Evolutionary conservation across 53 echinoderm and acorn worm genomes (phyloP).

Genomic region (Arbacia lixula): DNA sequence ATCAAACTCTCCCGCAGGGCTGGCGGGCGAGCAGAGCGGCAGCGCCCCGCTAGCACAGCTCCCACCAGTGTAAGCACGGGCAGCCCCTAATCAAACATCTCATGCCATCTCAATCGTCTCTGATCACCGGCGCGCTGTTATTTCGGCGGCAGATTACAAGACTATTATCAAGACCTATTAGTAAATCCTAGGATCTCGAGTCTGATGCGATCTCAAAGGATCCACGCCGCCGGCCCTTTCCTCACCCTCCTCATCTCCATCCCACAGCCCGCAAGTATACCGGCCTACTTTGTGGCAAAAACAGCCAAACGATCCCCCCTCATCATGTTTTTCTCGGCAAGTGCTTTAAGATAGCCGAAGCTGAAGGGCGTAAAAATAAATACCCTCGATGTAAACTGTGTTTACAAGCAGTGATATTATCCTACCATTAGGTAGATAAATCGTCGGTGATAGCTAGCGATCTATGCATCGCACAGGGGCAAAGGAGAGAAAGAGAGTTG

Average conservation of each 20-base stretch:
- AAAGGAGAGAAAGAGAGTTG: too few relatives aligned
- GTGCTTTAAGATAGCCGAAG: conserved; percentile 1
- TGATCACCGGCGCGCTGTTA: conserved; percentile 31
- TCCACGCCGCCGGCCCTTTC: not conserved
- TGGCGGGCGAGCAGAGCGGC: conserved; percentile 16
- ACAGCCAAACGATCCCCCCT: not conserved
- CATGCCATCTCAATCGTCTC: conserved; percentile 16
- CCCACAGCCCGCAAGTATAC: not conserved
- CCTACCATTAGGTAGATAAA: conserved; percentile 34
- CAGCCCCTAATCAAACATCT: conserved; percentile 14
- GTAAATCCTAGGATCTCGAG: conserved; percentile 36
- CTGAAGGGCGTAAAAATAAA: conserved; percentile 53
- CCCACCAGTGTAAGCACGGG: conserved; percentile 26
- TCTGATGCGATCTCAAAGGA: conserved; percentile 12
- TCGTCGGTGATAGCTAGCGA: not conserved
- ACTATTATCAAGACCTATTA: conserved; percentile 43
- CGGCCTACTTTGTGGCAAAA: conserved; percentile 8
- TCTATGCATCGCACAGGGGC: not conserved
- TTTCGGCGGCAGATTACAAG: conserved; percentile 60
- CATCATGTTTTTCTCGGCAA: conserved; percentile 4
- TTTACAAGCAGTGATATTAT: not conserved
- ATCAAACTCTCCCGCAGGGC: conserved; percentile 27
- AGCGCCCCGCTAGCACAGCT: conserved; percentile 34
- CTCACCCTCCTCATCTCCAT: not conserved
- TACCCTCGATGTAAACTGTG: conserved; percentile 33